These are phyloP conservation scores for Chaetops frenatus DNA, from an alignment of 2,113 vertebrate genomes.

Conservation along the genomic window DNA sequence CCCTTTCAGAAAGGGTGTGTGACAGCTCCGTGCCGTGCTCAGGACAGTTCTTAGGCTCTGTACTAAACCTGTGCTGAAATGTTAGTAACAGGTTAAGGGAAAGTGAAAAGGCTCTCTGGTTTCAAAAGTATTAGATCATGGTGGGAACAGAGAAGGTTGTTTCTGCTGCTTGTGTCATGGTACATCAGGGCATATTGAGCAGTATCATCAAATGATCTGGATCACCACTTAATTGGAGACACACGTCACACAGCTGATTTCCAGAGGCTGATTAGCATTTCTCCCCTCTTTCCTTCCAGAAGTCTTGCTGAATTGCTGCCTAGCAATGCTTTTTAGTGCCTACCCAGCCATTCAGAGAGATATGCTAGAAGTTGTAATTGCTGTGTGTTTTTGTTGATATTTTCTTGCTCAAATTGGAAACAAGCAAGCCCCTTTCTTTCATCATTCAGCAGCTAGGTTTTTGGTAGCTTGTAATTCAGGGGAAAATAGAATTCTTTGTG, in stretches of 20 bases:
- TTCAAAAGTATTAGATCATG: not conserved
- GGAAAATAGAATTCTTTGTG: not conserved
- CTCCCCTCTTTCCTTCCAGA: not conserved
- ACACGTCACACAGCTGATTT: not conserved
- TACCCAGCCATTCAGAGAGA: not conserved
- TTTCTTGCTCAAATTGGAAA: not conserved
- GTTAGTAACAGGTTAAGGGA: not conserved
- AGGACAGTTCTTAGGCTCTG: not conserved
- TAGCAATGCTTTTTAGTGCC: not conserved
- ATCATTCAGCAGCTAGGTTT: not conserved
- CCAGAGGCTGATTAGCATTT: not conserved
- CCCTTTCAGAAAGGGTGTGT: not conserved
- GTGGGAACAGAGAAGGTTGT: not conserved
- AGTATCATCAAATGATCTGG: not conserved
- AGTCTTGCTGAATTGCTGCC: not conserved
- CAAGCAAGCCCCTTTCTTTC: not conserved
- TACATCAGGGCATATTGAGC: not conserved
- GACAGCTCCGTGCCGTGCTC: not conserved
- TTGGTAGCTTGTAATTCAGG: not conserved
- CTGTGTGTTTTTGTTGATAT: not conserved
- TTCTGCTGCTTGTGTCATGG: not conserved
- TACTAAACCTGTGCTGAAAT: not conserved
- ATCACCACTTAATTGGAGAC: not conserved
- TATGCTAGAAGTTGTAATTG: slow-evolving; percentile 14
- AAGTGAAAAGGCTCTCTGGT: not conserved